These are phyloP conservation scores for Pseudopodoces humilis DNA, from an alignment of 2,113 vertebrate genomes.

Conservation along the genomic window DNA sequence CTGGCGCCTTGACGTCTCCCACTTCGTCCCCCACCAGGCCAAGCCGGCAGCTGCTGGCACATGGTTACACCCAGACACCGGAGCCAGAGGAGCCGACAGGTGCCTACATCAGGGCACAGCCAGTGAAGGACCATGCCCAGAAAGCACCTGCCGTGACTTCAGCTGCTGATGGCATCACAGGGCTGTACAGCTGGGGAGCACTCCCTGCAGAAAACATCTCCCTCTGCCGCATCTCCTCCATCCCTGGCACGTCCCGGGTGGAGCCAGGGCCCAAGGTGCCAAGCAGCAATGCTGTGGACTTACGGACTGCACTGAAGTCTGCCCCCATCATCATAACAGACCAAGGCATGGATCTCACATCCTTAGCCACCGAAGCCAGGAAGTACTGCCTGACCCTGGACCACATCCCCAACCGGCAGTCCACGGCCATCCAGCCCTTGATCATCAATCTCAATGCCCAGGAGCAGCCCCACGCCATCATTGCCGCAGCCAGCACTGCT, in stretches of 20 bases:
- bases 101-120: conserved; percentile 72
- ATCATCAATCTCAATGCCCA: conserved; percentile 97
- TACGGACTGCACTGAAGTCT: conserved; percentile 86
- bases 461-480: conserved; percentile 86
- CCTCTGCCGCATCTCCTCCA: conserved; percentile 87
- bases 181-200: conserved; percentile 80
- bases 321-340: conserved; percentile 97
- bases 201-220: conserved; percentile 90
- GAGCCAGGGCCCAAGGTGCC: conserved; percentile 82
- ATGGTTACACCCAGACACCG: conserved; percentile 76
- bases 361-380: conserved; percentile 89
- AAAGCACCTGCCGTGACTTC: conserved; percentile 74
- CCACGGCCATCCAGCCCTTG: conserved; percentile 90
- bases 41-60: conserved; percentile 77
- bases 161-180: conserved; percentile 71
- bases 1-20: conserved; percentile 87
- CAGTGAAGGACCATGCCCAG: conserved; percentile 63
- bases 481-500: conserved; percentile 84
- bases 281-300: conserved; percentile 84
- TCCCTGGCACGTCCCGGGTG: conserved; percentile 84
- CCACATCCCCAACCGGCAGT: conserved; percentile 83
- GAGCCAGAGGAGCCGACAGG: conserved; percentile 71
- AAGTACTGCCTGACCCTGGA: conserved; percentile 90
- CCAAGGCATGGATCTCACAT: conserved; percentile 97
- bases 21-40: conserved; percentile 85